Percentiles rank a stretch among this genome's conserved stretches.
These are phyloP conservation scores for Epinephelus cyanopodus DNA, from an alignment of 2,113 vertebrate genomes.

Conservation along the genomic window DNA sequence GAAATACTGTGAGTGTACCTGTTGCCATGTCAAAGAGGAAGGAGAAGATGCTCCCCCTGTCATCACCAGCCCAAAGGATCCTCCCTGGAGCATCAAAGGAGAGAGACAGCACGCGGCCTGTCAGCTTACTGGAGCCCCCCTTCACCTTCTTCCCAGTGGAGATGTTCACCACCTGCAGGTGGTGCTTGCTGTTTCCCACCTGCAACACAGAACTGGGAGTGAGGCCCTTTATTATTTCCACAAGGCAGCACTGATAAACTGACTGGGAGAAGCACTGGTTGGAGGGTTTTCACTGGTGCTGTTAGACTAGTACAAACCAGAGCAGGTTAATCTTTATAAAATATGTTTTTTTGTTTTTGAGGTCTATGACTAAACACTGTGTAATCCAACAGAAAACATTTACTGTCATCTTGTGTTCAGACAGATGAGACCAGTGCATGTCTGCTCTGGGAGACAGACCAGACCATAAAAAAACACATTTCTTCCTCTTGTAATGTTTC, in stretches of 20 bases:
- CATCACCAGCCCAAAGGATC: conserved; percentile 95
- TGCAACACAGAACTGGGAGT: conserved; percentile 62
- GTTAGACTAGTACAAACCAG: not conserved
- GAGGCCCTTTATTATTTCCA: conserved; percentile 29
- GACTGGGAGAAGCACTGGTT: not conserved
- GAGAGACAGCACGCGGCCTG: conserved; percentile 90
- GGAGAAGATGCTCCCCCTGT: conserved; percentile 93
- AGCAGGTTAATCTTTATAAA: not conserved
- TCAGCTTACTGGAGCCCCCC: conserved; percentile 93
- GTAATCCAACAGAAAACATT: not conserved
- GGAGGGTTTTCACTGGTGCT: not conserved
- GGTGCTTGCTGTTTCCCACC: conserved; percentile 94
- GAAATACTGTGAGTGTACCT: conserved; percentile 78
- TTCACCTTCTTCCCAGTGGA: conserved; percentile 95
- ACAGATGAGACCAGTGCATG: not conserved
- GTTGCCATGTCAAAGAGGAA: conserved; percentile 97
- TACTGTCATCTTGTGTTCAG: not conserved
- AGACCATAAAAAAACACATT: not conserved
- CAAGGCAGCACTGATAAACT: not conserved
- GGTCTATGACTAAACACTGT: not conserved
- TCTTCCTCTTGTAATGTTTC: not conserved
- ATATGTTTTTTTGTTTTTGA: not conserved
- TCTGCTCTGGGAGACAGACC: not conserved
- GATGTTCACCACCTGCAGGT: conserved; percentile 94
- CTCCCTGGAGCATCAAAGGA: conserved; percentile 93